Conservation (phyloP, 1,140 invertebrate species). For the Phenacoccus solenopsis region DNA sequence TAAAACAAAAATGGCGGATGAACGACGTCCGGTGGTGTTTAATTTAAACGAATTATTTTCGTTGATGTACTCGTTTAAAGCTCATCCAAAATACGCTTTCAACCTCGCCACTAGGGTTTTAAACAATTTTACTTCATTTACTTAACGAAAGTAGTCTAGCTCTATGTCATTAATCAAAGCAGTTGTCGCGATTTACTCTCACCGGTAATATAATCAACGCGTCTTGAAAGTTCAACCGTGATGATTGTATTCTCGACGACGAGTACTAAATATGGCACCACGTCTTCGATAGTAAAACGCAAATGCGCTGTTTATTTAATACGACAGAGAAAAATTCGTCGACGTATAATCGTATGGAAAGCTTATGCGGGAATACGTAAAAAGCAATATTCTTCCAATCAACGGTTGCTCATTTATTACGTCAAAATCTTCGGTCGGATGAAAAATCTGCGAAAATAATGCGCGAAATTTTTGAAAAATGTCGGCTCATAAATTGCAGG, state of each 20-base stretch:
- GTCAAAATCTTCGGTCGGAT: background rate
- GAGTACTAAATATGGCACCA: no score
- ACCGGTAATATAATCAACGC: no score
- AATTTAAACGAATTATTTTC: background rate
- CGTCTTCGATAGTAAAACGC: no score
- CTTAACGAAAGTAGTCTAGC: background rate
- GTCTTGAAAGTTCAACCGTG: no score
- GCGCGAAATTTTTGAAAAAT: background rate
- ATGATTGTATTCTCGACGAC: no score
- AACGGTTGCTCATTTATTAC: background rate
- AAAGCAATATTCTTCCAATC: background rate
- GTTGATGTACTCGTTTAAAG: no score
- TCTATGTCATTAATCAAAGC: background rate
- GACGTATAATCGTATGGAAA: no score
- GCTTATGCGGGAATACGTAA: no score
- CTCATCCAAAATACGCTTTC: background rate
- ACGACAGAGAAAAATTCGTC: background rate
- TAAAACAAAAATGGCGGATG: no score
- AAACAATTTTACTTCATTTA: background rate
- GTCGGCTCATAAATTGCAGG: background rate
- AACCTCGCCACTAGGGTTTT: background rate
- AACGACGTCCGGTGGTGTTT: no score
- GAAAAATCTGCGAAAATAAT: slow-evolving; percentile 2
- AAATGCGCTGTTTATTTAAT: no score
- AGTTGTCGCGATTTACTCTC: no score